A percentile compares a stretch with the other conserved stretches of the same genome.
Conservation (phyloP, 2,888 invertebrate species). For the Tetragonisca angustula region DNA sequence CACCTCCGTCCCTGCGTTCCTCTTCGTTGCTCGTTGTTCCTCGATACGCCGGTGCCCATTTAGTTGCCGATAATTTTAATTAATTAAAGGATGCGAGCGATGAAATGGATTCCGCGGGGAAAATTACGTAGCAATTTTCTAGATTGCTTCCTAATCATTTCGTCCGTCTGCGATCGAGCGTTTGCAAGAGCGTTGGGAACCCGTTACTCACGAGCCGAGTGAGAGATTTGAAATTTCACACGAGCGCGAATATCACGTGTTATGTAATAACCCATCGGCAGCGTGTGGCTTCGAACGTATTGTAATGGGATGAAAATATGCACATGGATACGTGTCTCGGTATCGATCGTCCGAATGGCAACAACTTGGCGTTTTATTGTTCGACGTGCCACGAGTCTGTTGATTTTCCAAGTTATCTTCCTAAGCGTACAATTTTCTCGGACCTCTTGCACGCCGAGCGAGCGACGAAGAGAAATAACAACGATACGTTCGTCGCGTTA, state of each 20-base stretch:
- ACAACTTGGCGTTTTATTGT: not conserved
- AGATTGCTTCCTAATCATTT: slow-evolving; percentile 53
- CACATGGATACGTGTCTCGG: not conserved
- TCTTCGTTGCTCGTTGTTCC: slow-evolving; percentile 7
- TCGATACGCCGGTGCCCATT: slow-evolving; percentile 39
- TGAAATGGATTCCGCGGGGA: slow-evolving; percentile 48
- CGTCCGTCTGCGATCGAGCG: not conserved
- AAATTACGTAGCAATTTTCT: slow-evolving; percentile 50
- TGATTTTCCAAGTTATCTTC: not conserved
- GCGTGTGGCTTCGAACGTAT: not conserved
- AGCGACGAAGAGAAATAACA: not conserved
- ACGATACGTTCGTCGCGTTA: not conserved
- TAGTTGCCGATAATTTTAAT: slow-evolving; percentile 46
- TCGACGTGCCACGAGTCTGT: not conserved
- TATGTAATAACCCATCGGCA: not conserved
- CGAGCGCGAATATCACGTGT: not conserved
- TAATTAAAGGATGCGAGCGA: slow-evolving; percentile 53
- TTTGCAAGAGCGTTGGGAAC: not conserved
- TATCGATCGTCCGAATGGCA: slow-evolving; percentile 2
- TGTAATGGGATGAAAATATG: not conserved
- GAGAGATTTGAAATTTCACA: slow-evolving; percentile 14
- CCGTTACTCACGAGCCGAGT: not conserved
- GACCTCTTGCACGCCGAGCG: not conserved
- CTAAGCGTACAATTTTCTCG: not conserved
- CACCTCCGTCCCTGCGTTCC: not conserved